Evolutionary conservation across 2,888 invertebrate species (phyloP).

Genomic region (Drosophila atripex): DNA sequence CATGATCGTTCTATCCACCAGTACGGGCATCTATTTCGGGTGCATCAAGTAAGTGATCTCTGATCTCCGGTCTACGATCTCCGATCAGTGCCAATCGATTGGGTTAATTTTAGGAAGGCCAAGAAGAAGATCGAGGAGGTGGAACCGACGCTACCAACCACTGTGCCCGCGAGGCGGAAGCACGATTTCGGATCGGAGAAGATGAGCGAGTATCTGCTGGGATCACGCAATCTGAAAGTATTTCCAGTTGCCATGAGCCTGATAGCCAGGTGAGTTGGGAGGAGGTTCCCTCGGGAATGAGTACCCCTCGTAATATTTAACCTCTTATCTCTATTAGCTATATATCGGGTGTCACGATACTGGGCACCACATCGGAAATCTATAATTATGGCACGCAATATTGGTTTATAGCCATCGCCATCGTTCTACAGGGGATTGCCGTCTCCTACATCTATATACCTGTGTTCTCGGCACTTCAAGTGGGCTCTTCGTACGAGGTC

Average conservation of each 20-base stretch:
- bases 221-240: conserved; percentile 89
- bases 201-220: conserved; percentile 90
- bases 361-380: conserved; percentile 94
- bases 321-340: conserved; percentile 86
- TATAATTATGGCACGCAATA: conserved; percentile 94
- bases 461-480: conserved; percentile 90
- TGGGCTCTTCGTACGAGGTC: conserved; percentile 94
- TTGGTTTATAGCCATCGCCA: conserved; percentile 89
- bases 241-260: conserved; percentile 94
- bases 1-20: conserved; percentile 89
- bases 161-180: conserved; percentile 40
- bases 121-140: conserved; percentile 51
- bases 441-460: conserved; percentile 90
- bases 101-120: conserved; percentile 49
- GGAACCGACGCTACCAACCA: conserved; percentile 52
- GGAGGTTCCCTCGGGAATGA: neutral
- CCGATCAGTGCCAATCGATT: conserved; percentile 1
- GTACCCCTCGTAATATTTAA: conserved; percentile 48
- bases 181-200: conserved; percentile 84
- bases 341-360: conserved; percentile 93
- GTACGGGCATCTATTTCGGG: conserved; percentile 89
- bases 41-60: conserved; percentile 75
- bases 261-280: conserved; percentile 88
- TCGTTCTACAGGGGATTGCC: conserved; percentile 87
- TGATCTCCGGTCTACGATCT: conserved; percentile 5